Evolutionary conservation across 2,797 vertebrate species (phyloP), one percentile per base, ranked within the genome.

Genomic region (Oryzias sinensis): DNA sequence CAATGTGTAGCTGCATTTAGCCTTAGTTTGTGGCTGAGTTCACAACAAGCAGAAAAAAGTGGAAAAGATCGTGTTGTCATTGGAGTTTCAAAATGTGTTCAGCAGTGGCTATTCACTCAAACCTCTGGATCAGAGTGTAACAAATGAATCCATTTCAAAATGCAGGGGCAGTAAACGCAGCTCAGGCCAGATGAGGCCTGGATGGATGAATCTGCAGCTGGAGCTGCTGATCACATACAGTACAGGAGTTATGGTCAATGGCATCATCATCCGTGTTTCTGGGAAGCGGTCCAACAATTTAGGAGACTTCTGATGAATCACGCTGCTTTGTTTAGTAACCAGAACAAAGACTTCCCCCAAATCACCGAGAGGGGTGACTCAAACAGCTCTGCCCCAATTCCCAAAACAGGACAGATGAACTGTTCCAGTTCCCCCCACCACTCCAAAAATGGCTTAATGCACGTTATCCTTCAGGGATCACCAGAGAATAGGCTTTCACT

Each of bases 221-320:
- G 4, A 51, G 57, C 57, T 5, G 24, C 45, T 65, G 43, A 61
- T 66, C 43, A 55, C 29, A 57, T 48, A 16, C 6, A 48, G 33
- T 37, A 11, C 4, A 13, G 2, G 33, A 11, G 33, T 0, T 37
- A 37, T 14, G 11, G 49, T 18, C 14, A 57, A 65, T 40, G 58
- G 52, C 59, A 65, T 66, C 59, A 49, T 6, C 56, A 58, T 53
- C 29, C 33, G 65, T 48, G 47, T 68, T 86, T 82, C 81, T 82
- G 79, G 79, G 82, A 88, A 85, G 56, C 64, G 49, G 46, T 56
- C 54, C 8, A 59, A 75, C 71, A 45, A 22, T 65, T 58, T 51
- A n/a, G 48, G 71, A 40, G 68, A 73, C 53, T 59, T 68, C 50
- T 51, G 56, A 62, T 87, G 87, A 88, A 68, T 89, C 88, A 88